phyloP scores from a whole-genome alignment of 1,140 invertebrate species.

The Scaptodrosophila lebanonensis region DNA sequence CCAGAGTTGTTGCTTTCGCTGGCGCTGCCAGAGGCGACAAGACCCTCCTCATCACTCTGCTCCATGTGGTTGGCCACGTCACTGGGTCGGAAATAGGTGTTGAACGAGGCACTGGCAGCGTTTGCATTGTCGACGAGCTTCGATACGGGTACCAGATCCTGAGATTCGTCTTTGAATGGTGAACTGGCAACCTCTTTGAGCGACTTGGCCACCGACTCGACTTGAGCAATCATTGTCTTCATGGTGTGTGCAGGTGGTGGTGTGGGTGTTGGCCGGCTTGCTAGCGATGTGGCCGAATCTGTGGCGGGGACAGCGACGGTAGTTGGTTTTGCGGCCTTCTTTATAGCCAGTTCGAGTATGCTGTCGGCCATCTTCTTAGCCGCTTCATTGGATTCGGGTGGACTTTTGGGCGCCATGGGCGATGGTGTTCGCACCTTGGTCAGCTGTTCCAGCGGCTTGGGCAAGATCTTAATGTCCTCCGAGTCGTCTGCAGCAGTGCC shows the following conservation, averaged over 20 bases:
- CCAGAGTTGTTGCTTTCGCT: slow-evolving; percentile 89
- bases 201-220: slow-evolving; percentile 68
- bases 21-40: slow-evolving; percentile 83
- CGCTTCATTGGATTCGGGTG: slow-evolving; percentile 37
- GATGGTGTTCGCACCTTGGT: background rate
- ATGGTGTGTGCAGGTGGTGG: slow-evolving; percentile 25
- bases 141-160: slow-evolving; percentile 87
- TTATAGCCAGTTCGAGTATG: slow-evolving; percentile 79
- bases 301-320: background rate
- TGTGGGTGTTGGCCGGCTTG: background rate
- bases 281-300: background rate
- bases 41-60: slow-evolving; percentile 84
- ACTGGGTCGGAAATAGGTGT: slow-evolving; percentile 80
- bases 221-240: slow-evolving; percentile 70
- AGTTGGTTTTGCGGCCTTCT: slow-evolving; percentile 31
- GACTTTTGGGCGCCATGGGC: background rate
- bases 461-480: background rate
- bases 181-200: slow-evolving; percentile 73
- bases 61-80: slow-evolving; percentile 77
- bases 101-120: slow-evolving; percentile 80
- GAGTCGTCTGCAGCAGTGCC: background rate
- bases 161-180: slow-evolving; percentile 77
- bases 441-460: slow-evolving; percentile 12
- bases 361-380: slow-evolving; percentile 78
- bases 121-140: slow-evolving; percentile 88